Percentiles rank a stretch among this genome's conserved stretches.
phyloP scores from a whole-genome alignment of 2,888 invertebrate genomes.

The Hipparchia semele region DNA sequence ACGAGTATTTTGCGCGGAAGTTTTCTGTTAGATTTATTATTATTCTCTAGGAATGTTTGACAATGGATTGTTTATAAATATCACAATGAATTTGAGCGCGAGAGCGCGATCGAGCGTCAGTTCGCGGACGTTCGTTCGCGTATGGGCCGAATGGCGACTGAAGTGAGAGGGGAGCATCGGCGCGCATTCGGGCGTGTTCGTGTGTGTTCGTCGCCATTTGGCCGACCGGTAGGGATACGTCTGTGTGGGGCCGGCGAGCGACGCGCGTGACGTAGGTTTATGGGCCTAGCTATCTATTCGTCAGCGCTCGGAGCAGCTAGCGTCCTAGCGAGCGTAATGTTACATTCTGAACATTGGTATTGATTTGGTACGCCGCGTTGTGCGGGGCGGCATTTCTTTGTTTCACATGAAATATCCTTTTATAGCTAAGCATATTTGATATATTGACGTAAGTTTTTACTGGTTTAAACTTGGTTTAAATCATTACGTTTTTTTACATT shows the following conservation, averaged over 20 bases:
- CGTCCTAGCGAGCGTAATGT: not conserved
- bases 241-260: slow-evolving; percentile 9
- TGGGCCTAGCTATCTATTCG: not conserved
- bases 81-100: not conserved
- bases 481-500: too few relatives aligned
- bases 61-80: not conserved
- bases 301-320: not conserved
- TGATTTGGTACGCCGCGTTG: not conserved
- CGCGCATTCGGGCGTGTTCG: slow-evolving; percentile 46
- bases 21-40: not conserved
- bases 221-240: slow-evolving; percentile 3
- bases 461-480: too few relatives aligned
- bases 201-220: slow-evolving; percentile 43
- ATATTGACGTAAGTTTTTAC: too few relatives aligned
- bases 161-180: slow-evolving; percentile 51
- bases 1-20: not conserved
- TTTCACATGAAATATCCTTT: not conserved
- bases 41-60: not conserved
- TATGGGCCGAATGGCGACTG: slow-evolving; percentile 51
- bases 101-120: slow-evolving; percentile 43
- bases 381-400: slow-evolving; percentile 2
- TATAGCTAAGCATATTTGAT: too few relatives aligned
- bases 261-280: not conserved
- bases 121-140: slow-evolving; percentile 53
- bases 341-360: not conserved